Evolutionary conservation across 2,113 vertebrate genomes (phyloP).

Genomic region (Geothlypis trichas): DNA sequence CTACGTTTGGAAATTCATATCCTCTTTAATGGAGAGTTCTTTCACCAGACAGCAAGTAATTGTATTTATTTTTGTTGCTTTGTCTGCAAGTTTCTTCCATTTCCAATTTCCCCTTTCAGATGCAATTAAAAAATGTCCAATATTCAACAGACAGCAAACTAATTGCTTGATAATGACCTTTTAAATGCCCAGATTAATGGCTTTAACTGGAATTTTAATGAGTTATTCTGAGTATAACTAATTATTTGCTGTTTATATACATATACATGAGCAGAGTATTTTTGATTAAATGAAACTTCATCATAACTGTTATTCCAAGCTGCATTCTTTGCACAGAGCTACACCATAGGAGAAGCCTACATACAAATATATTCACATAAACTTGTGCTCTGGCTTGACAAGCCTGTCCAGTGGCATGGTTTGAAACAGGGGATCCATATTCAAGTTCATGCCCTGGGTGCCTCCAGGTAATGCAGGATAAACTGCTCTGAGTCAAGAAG

Average conservation of each 20-base stretch:
- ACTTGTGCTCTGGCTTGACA: neutral
- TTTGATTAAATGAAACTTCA: neutral
- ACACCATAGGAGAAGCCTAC: neutral
- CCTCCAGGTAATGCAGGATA: neutral
- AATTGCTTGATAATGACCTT: constrained; percentile 6
- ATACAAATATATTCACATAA: neutral
- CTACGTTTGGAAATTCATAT: neutral
- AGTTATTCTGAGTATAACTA: neutral
- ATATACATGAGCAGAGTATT: neutral
- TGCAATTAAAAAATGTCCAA: neutral
- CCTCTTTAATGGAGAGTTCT: neutral
- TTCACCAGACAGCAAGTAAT: neutral
- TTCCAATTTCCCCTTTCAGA: neutral
- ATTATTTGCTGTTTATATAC: neutral
- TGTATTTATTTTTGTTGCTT: neutral
- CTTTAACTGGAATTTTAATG: constrained; percentile 16
- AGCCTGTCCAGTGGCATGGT: neutral
- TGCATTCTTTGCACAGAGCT: neutral
- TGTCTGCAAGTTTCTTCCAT: neutral
- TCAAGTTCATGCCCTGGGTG: neutral
- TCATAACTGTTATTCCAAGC: neutral
- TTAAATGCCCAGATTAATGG: constrained; percentile 4
- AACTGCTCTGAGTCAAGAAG: neutral
- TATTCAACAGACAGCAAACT: neutral
- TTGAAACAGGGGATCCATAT: neutral